A percentile compares a stretch with the other conserved stretches of the same genome.
Conservation (phyloP, 2,888 invertebrate genomes). For the Epicampocera succincta region DNA sequence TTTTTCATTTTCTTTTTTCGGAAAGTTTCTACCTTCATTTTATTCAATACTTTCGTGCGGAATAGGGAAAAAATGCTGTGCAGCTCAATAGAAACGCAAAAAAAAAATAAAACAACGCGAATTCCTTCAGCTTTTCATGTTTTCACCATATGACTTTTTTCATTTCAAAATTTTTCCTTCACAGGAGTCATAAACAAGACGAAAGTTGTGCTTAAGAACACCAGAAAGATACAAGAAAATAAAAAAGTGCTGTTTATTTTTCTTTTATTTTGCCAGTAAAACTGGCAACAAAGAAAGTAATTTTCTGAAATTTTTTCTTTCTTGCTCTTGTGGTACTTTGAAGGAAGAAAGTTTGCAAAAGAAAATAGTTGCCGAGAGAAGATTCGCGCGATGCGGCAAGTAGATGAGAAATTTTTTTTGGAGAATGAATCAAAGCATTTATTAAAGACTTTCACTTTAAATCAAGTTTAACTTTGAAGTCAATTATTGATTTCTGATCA, state of each 20-base stretch:
- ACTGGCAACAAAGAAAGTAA: constrained; percentile 43
- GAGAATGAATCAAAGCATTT: too few species aligned
- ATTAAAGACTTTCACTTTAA: too few species aligned
- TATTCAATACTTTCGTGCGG: background rate
- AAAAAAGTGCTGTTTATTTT: constrained; percentile 22
- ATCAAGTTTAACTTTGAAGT: too few species aligned
- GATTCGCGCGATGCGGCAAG: too few species aligned
- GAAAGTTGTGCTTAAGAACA: constrained; percentile 33
- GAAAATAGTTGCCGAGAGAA: too few species aligned
- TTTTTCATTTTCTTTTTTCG: constrained; percentile 20
- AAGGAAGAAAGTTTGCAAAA: too few species aligned
- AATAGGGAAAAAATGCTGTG: background rate
- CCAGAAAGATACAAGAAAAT: constrained; percentile 12
- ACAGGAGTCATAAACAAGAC: constrained; percentile 32
- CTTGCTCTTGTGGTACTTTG: background rate
- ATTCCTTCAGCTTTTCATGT: constrained; percentile 9
- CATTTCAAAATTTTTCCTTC: background rate
- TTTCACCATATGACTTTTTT: background rate
- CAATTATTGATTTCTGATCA: too few species aligned
- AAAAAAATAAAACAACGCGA: constrained; percentile 5
- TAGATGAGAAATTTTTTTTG: too few species aligned
- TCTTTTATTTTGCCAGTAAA: constrained; percentile 3
- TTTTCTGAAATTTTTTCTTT: constrained; percentile 21
- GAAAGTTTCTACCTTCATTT: constrained; percentile 24
- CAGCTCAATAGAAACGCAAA: background rate